Percentiles rank a stretch among this genome's conserved stretches.
These are phyloP conservation scores for Oscheius sp. DNA, from an alignment of 1,140 invertebrate genomes.

Conservation along the genomic window DNA sequence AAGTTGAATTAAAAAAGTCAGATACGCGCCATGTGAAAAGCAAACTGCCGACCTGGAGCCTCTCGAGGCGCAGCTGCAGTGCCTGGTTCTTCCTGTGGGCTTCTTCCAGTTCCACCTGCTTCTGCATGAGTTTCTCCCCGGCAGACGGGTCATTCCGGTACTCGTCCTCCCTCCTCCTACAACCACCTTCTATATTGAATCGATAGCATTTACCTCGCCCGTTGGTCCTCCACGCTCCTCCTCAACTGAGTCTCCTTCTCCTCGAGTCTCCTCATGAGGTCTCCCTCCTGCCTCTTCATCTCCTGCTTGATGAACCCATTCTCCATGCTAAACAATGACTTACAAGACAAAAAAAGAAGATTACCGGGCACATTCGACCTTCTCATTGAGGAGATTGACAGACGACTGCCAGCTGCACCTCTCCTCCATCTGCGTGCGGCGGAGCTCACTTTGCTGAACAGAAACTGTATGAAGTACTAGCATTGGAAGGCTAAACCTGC, in stretches of 20 bases:
- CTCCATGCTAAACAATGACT: slow-evolving; percentile 6
- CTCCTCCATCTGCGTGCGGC: slow-evolving; percentile 13
- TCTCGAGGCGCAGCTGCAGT: slow-evolving; percentile 14
- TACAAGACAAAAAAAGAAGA: neutral
- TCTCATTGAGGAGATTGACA: slow-evolving; percentile 23
- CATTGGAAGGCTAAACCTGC: neutral
- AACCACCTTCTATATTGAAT: neutral
- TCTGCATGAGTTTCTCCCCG: slow-evolving; percentile 21
- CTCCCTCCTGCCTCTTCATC: slow-evolving; percentile 23
- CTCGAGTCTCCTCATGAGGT: neutral
- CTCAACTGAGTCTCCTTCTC: slow-evolving; percentile 22
- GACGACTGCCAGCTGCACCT: slow-evolving; percentile 14
- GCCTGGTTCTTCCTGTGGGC: slow-evolving; percentile 26
- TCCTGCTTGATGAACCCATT: slow-evolving; percentile 31
- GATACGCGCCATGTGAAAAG: neutral
- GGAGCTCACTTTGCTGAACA: slow-evolving; percentile 4
- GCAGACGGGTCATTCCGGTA: slow-evolving; percentile 4
- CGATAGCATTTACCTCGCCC: neutral
- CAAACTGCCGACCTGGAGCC: slow-evolving; percentile 16
- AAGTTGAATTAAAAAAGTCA: too few species aligned
- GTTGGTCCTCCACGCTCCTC: neutral
- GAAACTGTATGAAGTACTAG: neutral
- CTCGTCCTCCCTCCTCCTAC: neutral
- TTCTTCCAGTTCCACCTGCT: slow-evolving; percentile 32
- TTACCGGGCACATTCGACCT: slow-evolving; percentile 27